Conservation (phyloP, 1,140 invertebrate genomes). For the Triops cancriformis region DNA sequence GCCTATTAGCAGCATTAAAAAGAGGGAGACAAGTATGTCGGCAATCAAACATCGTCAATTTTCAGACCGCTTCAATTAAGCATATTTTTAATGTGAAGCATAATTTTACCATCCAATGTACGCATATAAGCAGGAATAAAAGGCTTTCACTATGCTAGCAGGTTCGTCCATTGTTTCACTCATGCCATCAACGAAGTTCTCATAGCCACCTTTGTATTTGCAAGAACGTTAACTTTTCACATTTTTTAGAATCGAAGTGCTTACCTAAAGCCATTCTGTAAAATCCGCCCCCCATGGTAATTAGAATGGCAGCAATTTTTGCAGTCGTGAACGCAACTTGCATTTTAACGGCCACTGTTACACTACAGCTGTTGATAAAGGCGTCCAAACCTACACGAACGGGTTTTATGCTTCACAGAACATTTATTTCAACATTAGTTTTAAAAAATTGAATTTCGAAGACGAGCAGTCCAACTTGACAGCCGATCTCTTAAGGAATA, state of each 20-base stretch:
- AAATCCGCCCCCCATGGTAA: slow-evolving; percentile 42
- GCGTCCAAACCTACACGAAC: slow-evolving; percentile 38
- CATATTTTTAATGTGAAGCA: too few relatives aligned
- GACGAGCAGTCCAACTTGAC: too few relatives aligned
- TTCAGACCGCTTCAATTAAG: too few relatives aligned
- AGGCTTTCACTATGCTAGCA: slow-evolving; percentile 42
- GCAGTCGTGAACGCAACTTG: slow-evolving; percentile 42
- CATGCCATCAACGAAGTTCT: slow-evolving; percentile 40
- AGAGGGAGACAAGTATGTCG: too few relatives aligned
- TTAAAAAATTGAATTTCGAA: too few relatives aligned
- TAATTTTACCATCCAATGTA: slow-evolving; percentile 43
- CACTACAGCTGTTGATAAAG: slow-evolving; percentile 42
- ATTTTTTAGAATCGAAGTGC: too few relatives aligned
- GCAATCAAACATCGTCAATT: too few relatives aligned
- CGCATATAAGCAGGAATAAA: slow-evolving; percentile 47
- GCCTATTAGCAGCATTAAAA: too few relatives aligned
- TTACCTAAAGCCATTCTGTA: slow-evolving; percentile 39
- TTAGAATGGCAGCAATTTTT: slow-evolving; percentile 41
- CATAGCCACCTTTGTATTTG: slow-evolving; percentile 30
- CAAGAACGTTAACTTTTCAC: not conserved
- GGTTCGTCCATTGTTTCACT: slow-evolving; percentile 37
- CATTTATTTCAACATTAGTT: too few relatives aligned
- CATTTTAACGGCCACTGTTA: slow-evolving; percentile 41
- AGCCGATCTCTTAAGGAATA: too few relatives aligned
- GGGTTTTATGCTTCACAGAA: too few relatives aligned